Evolutionary conservation across 2,113 vertebrate genomes (phyloP), one percentile per base, ranked within the genome.

Genomic region (Antechinus flavipes): DNA sequence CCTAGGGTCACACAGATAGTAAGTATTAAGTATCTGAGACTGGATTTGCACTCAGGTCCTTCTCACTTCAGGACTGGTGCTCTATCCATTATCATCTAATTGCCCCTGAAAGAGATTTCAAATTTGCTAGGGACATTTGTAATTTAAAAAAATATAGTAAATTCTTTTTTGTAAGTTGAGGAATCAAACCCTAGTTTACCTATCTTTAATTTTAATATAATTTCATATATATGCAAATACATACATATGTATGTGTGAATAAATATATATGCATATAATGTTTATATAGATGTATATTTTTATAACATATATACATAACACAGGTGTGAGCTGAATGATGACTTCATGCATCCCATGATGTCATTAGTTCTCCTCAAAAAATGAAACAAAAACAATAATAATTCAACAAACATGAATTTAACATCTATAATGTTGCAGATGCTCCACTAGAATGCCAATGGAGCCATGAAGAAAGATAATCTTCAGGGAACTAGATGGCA

Each of bases 81-180:
- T 52, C 50, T 50, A 50, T 50, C 7, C 8, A 50, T 7, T 50
- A 50, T 7, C 50, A 50, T 50, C 50, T 52, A 52, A 9, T 9
- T 52, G 50, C 9, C 50, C 50, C 50, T 52, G 50, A 52, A 52
- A 52, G 50, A 52, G 54, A 91, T 93, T 89, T 89, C 93, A 93
- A 90, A 93, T 93, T 10, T 46, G 90, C 27, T 95, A 42, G 50
- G n/a, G 54, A 93, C 93, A 19, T 54, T 90, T 94, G 27, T 68
- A 92, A 58, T 47, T 95, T 94, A 91, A 84, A 91, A 58, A 93
- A 94, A 54, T 8, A 49, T 54, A 11, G 90, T 47, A 49, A 95
- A 92, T 92, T 26, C 8, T 92, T 94, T 84, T 84, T 95, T 58
- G 0, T 42, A 92, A 91, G 92, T 42, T 47, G 61, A 56, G 92